These are phyloP conservation scores for Nebria salina DNA, from an alignment of 2,888 invertebrate genomes.

Conservation along the genomic window DNA sequence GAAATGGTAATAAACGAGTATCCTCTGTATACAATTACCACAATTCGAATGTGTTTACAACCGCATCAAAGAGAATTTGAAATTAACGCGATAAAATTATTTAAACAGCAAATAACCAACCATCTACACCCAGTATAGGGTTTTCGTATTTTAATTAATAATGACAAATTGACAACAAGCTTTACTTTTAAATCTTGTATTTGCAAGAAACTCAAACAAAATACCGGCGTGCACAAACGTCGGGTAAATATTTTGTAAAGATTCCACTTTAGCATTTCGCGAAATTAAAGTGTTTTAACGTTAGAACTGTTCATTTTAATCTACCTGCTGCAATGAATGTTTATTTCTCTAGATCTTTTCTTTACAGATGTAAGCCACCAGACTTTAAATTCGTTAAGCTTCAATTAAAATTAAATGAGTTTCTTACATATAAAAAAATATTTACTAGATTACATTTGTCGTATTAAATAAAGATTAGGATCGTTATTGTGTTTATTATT, in stretches of 20 bases:
- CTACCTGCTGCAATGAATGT: background rate
- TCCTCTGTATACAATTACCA: background rate
- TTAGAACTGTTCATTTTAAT: background rate
- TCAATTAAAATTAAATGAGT: background rate
- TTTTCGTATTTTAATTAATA: background rate
- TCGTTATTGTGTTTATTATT: background rate
- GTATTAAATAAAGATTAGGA: too few relatives aligned
- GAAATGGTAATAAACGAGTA: background rate
- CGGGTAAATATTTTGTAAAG: background rate
- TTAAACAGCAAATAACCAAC: background rate
- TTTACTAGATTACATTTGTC: too few relatives aligned
- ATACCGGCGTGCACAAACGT: background rate
- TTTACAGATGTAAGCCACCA: background rate
- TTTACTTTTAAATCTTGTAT: background rate
- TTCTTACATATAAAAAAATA: background rate
- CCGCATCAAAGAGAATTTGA: background rate
- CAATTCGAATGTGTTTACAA: background rate
- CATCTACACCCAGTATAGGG: background rate
- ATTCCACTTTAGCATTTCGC: background rate
- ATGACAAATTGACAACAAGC: background rate
- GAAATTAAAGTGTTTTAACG: background rate
- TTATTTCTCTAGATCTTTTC: background rate
- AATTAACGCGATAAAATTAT: background rate
- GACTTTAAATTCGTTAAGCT: background rate
- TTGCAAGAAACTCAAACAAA: background rate